Percentiles rank a stretch among this genome's conserved stretches.
Conservation (phyloP, 2,888 invertebrate species). For the Phytoseiulus persimilis region DNA sequence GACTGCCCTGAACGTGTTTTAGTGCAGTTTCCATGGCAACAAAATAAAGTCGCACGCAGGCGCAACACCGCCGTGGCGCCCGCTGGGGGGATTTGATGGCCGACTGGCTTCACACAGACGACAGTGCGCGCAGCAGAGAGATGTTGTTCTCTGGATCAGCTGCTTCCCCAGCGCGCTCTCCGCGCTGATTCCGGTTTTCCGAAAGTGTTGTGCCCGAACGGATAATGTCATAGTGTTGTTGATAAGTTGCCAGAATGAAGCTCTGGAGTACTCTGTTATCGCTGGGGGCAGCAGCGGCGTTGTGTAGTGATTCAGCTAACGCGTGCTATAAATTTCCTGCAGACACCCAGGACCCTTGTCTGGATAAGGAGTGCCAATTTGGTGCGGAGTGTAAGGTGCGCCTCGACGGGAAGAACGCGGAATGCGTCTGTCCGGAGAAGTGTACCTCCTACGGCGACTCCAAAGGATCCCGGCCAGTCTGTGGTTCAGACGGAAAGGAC, state of each 20-base stretch:
- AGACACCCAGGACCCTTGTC: constrained; percentile 66
- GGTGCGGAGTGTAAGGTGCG: constrained; percentile 62
- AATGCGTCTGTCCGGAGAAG: constrained; percentile 67
- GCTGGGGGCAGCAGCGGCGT: not conserved
- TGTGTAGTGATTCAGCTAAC: not conserved
- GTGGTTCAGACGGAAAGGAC: constrained; percentile 57
- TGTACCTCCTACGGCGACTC: constrained; percentile 77
- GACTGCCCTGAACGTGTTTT: not conserved
- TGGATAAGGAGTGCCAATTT: constrained; percentile 60
- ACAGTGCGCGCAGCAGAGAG: not conserved
- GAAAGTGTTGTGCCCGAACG: not conserved
- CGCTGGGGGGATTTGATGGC: not conserved
- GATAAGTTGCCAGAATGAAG: not conserved
- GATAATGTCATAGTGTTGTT: not conserved
- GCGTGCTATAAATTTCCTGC: constrained; percentile 56
- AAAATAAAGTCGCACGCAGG: constrained; percentile 37
- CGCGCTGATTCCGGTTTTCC: not conserved
- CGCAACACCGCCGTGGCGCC: constrained; percentile 17
- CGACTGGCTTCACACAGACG: not conserved
- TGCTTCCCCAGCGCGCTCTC: not conserved
- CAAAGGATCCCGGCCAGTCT: constrained; percentile 67
- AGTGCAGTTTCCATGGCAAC: constrained; percentile 26
- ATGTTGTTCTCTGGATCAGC: constrained; percentile 5
- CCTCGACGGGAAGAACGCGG: constrained; percentile 62
- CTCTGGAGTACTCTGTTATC: not conserved